Evolutionary conservation across 92 coral and sea anemone genomes (phyloP).

Genomic region (Isaurus tuberculatus): DNA sequence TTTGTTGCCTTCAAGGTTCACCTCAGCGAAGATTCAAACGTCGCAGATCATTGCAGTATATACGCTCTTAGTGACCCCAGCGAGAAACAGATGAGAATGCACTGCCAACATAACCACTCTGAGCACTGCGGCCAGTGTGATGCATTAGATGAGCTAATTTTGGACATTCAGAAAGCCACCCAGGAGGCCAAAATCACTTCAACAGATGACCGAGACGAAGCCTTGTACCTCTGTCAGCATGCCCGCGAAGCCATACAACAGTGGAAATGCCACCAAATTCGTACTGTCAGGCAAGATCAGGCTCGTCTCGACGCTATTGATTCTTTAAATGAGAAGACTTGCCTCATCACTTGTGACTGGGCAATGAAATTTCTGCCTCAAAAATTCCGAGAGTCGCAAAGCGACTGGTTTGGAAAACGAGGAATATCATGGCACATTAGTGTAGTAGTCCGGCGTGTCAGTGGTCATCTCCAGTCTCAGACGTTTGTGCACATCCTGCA

Average conservation of each 20-base stretch:
- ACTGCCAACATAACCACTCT: neutral
- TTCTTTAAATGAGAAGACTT: constrained; percentile 30
- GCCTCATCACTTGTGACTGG: constrained; percentile 58
- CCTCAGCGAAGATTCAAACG: neutral
- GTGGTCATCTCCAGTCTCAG: constrained; percentile 45
- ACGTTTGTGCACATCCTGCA: constrained; percentile 62
- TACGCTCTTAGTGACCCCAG: constrained; percentile 48
- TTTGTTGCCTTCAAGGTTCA: constrained; percentile 2
- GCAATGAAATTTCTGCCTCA: constrained; percentile 68
- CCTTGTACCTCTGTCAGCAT: constrained; percentile 23
- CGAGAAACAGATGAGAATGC: constrained; percentile 10
- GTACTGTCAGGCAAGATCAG: constrained; percentile 46
- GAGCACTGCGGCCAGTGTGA: constrained; percentile 22
- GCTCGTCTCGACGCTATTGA: constrained; percentile 51
- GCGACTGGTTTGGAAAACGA: constrained; percentile 64
- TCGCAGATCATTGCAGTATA: constrained; percentile 11
- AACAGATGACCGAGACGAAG: constrained; percentile 22
- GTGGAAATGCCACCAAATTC: constrained; percentile 49
- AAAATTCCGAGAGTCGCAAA: constrained; percentile 60
- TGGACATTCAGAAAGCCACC: constrained; percentile 1
- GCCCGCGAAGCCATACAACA: constrained; percentile 30
- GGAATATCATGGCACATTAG: constrained; percentile 72
- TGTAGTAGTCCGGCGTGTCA: constrained; percentile 47
- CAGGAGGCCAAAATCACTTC: constrained; percentile 6
- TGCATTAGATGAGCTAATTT: constrained; percentile 13